These are phyloP conservation scores for Hydrolagus affinis DNA, from an alignment of 2,113 vertebrate genomes.

Conservation along the genomic window DNA sequence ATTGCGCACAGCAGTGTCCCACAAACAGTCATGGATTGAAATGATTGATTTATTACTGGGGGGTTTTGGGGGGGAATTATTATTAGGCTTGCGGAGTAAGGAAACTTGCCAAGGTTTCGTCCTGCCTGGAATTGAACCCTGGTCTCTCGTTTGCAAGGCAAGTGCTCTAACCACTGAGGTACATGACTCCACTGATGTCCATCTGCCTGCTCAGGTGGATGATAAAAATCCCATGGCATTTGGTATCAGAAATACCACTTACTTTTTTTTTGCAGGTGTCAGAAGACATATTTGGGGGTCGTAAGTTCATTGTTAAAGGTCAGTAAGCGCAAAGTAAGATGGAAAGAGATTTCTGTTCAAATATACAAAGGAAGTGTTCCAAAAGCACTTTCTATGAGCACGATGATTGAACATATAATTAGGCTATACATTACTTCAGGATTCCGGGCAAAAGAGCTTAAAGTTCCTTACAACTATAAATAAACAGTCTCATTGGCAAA, in stretches of 20 bases:
- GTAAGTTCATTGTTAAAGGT: neutral
- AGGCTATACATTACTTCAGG: constrained; percentile 7
- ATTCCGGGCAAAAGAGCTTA: constrained; percentile 17
- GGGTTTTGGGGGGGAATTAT: no score
- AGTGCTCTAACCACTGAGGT: no score
- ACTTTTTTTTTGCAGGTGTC: constrained; percentile 16
- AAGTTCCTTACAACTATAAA: neutral
- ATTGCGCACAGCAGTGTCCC: no score
- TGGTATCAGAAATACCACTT: neutral
- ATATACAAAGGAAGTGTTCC: constrained; percentile 16
- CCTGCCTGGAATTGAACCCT: no score
- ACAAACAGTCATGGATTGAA: no score
- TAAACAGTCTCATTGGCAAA: neutral
- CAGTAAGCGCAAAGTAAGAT: constrained; percentile 1
- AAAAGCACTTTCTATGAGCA: constrained; percentile 2
- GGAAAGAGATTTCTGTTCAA: constrained; percentile 25
- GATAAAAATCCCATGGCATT: no score
- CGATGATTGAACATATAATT: constrained; percentile 4
- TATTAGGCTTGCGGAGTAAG: no score
- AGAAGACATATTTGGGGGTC: neutral
- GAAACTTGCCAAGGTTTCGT: no score
- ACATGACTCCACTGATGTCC: no score
- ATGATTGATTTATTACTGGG: no score
- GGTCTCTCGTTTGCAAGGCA: no score
- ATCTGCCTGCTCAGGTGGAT: no score